These are phyloP conservation scores for Melipona quadrifasciata DNA, from an alignment of 1,140 invertebrate species.

Conservation along the genomic window DNA sequence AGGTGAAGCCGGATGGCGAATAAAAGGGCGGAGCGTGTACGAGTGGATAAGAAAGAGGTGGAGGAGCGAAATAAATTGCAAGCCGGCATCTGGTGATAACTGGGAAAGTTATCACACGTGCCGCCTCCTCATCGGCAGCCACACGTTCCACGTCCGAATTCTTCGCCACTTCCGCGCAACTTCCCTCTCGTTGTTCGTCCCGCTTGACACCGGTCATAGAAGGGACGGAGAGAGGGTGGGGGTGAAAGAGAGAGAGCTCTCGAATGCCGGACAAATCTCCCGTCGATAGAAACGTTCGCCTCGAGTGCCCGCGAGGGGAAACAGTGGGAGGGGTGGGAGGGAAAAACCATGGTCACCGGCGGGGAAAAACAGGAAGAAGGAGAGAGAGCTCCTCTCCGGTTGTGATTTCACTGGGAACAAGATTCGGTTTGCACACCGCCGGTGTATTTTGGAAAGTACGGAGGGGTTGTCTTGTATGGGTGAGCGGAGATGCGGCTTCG, in stretches of 20 bases:
- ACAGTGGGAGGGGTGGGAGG: too few relatives aligned
- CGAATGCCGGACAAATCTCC: slow-evolving; percentile 33
- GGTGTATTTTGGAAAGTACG: not conserved
- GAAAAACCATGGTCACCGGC: not conserved
- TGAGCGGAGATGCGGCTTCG: not conserved
- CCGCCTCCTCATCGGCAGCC: slow-evolving; percentile 42
- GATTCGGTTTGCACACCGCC: not conserved
- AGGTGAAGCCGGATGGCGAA: not conserved
- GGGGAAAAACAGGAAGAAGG: too few relatives aligned
- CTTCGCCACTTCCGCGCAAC: slow-evolving; percentile 21
- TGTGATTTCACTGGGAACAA: not conserved
- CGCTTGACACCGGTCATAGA: slow-evolving; percentile 59
- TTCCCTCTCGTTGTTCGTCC: slow-evolving; percentile 36
- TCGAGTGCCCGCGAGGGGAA: not conserved
- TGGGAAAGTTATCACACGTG: slow-evolving; percentile 67
- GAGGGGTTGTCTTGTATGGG: not conserved
- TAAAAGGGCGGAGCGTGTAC: not conserved
- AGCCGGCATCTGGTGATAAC: slow-evolving; percentile 67
- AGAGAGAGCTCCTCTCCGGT: not conserved
- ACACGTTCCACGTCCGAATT: slow-evolving; percentile 58
- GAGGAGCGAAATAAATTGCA: slow-evolving; percentile 61
- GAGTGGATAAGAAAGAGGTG: slow-evolving; percentile 21
- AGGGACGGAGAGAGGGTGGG: not conserved
- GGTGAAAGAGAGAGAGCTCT: too few relatives aligned
- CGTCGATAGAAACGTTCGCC: not conserved